phyloP scores from a whole-genome alignment of 2,888 invertebrate genomes.

The Drosophila pseudotakahashii region DNA sequence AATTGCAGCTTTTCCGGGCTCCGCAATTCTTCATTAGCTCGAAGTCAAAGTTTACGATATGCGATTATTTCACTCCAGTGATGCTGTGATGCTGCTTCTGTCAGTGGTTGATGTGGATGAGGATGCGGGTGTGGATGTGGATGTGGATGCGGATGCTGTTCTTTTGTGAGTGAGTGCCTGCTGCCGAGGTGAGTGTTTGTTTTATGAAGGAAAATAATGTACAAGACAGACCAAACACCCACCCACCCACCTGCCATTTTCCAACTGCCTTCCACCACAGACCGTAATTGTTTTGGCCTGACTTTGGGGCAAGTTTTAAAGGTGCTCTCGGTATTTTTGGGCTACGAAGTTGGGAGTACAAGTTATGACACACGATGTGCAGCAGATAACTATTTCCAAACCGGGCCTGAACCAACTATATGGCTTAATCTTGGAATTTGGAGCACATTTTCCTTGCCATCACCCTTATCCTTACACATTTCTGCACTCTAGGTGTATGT shows the following conservation, averaged over 20 bases:
- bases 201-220: constrained; percentile 61
- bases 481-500: constrained; percentile 7
- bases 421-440: constrained; percentile 43
- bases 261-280: not conserved
- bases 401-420: constrained; percentile 26
- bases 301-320: constrained; percentile 33
- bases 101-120: constrained; percentile 7
- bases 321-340: constrained; percentile 16
- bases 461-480: constrained; percentile 6
- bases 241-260: constrained; percentile 4
- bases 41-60: constrained; percentile 41
- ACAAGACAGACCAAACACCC: constrained; percentile 29
- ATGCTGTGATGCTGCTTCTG: constrained; percentile 17
- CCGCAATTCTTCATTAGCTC: constrained; percentile 48
- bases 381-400: constrained; percentile 32
- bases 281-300: constrained; percentile 37
- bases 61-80: constrained; percentile 48
- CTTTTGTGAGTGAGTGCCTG: constrained; percentile 18
- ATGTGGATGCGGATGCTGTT: constrained; percentile 18
- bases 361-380: constrained; percentile 27
- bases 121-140: constrained; percentile 20
- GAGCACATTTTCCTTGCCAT: constrained; percentile 22
- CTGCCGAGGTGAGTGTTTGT: constrained; percentile 58
- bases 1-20: constrained; percentile 25
- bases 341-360: not conserved